A percentile compares a stretch with the other conserved stretches of the same genome.
phyloP scores from a whole-genome alignment of 2,888 invertebrate species.

The Gymnosoma rotundatum region DNA sequence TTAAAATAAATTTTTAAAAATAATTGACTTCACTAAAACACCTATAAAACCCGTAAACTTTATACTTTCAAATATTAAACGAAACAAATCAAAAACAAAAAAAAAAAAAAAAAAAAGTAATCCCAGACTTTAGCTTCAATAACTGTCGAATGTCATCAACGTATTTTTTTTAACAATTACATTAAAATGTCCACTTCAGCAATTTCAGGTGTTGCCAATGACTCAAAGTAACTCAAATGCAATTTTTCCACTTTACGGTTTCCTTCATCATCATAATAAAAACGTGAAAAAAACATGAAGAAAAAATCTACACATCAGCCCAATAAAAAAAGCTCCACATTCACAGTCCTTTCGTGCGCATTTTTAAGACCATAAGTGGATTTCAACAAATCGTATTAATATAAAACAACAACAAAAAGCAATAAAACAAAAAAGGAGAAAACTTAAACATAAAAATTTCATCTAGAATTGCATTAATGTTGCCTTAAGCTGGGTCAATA shows the following conservation, averaged over 20 bases:
- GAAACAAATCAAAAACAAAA: too few species aligned
- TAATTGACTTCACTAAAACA: too few species aligned
- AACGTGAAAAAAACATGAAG: conserved; percentile 7
- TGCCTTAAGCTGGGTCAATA: conserved; percentile 24
- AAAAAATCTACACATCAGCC: conserved; percentile 9
- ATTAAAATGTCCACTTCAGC: neutral
- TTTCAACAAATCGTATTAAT: conserved; percentile 49
- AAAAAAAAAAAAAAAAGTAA: too few species aligned
- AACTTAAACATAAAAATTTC: neutral
- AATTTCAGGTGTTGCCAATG: conserved; percentile 49
- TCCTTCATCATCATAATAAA: conserved; percentile 32
- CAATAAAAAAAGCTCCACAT: conserved; percentile 56
- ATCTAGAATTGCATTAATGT: conserved; percentile 46
- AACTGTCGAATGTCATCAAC: neutral
- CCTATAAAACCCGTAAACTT: too few species aligned
- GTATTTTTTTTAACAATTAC: neutral
- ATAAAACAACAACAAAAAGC: conserved; percentile 1
- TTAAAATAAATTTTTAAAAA: too few species aligned
- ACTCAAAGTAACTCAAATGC: conserved; percentile 36
- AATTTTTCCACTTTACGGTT: conserved; percentile 38
- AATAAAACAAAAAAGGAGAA: neutral
- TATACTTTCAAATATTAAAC: too few species aligned
- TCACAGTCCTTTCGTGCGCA: conserved; percentile 63
- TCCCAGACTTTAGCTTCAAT: neutral
- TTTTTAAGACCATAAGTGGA: conserved; percentile 63